Evolutionary conservation across 2,797 vertebrate genomes (phyloP).

Genomic region (Enteromius unitaeniatus): DNA sequence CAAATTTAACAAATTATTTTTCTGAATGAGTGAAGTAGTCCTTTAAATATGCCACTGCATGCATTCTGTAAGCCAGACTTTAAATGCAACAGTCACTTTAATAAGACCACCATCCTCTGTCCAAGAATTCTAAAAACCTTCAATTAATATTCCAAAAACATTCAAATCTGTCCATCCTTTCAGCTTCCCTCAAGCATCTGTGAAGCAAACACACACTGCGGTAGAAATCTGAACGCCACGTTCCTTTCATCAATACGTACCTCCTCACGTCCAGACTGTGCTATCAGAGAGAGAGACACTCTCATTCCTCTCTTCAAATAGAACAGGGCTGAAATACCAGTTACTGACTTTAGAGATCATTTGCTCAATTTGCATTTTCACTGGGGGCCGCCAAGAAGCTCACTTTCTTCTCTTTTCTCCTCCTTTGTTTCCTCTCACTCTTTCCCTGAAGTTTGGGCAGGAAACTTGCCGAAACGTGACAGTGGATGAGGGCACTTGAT

Average conservation of each 20-base stretch:
- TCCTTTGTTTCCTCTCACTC: constrained; percentile 57
- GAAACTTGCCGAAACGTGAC: constrained; percentile 49
- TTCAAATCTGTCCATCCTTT: constrained; percentile 5
- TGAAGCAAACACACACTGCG: constrained; percentile 29
- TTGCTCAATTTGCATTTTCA: constrained; percentile 79
- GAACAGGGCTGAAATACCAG: constrained; percentile 71
- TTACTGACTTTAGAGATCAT: constrained; percentile 77
- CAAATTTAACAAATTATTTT: too few species aligned
- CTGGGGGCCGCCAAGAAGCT: constrained; percentile 72
- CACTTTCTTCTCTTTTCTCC: constrained; percentile 68
- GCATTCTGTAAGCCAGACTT: background rate
- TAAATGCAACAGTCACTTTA: background rate
- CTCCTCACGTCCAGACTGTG: constrained; percentile 49
- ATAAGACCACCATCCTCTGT: background rate
- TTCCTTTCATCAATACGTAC: constrained; percentile 36
- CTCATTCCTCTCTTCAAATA: constrained; percentile 71
- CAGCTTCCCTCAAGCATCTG: constrained; percentile 2
- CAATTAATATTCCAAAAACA: constrained; percentile 6
- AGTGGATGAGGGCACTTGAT: constrained; percentile 72
- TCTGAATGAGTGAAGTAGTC: background rate
- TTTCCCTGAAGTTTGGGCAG: constrained; percentile 53
- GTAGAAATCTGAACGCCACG: constrained; percentile 38
- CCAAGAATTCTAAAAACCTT: constrained; percentile 5
- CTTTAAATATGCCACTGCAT: background rate
- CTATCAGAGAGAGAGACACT: constrained; percentile 32